Conservation (phyloP, 2,113 vertebrate species). For the Onychostruthus taczanowskii region DNA sequence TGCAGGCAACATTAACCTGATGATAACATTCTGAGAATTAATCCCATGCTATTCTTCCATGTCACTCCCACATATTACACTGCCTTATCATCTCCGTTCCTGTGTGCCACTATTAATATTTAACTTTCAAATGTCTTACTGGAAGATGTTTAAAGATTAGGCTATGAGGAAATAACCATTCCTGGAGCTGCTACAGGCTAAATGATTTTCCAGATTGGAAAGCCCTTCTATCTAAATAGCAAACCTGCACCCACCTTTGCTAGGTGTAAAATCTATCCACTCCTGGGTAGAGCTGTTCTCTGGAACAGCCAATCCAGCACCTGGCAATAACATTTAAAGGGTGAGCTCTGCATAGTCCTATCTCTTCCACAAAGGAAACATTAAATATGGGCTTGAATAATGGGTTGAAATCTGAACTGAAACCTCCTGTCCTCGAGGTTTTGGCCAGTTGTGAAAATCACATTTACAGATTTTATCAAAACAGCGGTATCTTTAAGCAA, state of each 20-base stretch:
- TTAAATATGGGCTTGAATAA: background rate
- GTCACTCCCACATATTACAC: conserved; percentile 10
- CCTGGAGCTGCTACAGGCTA: background rate
- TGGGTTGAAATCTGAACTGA: background rate
- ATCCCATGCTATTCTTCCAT: conserved; percentile 18
- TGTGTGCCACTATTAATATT: conserved; percentile 40
- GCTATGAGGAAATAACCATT: background rate
- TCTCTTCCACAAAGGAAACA: background rate
- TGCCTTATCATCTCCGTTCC: conserved; percentile 16
- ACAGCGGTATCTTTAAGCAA: rapidly evolving
- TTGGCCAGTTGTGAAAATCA: background rate
- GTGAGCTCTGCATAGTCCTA: background rate
- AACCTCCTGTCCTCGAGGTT: background rate
- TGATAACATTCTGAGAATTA: conserved; percentile 28
- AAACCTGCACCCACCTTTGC: background rate
- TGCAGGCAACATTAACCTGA: background rate
- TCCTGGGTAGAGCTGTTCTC: background rate
- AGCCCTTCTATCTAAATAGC: background rate
- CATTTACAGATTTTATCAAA: background rate
- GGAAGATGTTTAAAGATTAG: conserved; percentile 37
- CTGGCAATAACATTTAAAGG: background rate
- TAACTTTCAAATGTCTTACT: conserved; percentile 42
- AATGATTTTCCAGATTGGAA: background rate
- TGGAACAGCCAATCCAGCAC: background rate
- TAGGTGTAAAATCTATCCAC: background rate